Conservation (phyloP, 2,797 vertebrate genomes). For the Falco berigora region DNA sequence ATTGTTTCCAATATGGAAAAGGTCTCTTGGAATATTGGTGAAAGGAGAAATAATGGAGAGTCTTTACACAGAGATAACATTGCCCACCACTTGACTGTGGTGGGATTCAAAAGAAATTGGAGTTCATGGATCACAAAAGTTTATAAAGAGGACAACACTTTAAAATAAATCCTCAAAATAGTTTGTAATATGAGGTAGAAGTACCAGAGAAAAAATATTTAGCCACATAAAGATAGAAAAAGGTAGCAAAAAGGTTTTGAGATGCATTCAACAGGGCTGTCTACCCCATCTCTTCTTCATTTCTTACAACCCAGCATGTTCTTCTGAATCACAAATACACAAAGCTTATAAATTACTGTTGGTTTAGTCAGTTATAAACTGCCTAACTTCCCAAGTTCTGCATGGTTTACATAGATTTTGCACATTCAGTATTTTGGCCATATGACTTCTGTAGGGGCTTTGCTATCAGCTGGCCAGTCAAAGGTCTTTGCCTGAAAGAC, state of each 20-base stretch:
- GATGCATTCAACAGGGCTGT: background rate
- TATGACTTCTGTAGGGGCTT: background rate
- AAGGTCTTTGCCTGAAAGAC: background rate
- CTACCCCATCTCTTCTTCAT: background rate
- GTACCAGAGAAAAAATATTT: background rate
- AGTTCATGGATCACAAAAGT: background rate
- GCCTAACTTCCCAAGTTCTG: background rate
- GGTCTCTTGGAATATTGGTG: background rate
- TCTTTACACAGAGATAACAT: background rate
- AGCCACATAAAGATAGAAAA: background rate
- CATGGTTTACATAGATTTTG: background rate
- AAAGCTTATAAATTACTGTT: background rate
- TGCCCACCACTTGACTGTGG: background rate
- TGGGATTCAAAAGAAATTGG: background rate
- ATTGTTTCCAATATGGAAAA: background rate
- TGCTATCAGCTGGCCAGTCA: background rate
- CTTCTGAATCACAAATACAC: background rate
- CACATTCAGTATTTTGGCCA: background rate
- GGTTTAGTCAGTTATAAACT: background rate
- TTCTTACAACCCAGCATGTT: fast-evolving
- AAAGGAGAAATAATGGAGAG: background rate
- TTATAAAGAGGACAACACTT: background rate
- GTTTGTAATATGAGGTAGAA: background rate
- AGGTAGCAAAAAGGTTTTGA: fast-evolving
- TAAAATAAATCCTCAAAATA: background rate